These are phyloP conservation scores for Planiliza haematocheilus DNA, from an alignment of 2,113 vertebrate species.

Conservation along the genomic window DNA sequence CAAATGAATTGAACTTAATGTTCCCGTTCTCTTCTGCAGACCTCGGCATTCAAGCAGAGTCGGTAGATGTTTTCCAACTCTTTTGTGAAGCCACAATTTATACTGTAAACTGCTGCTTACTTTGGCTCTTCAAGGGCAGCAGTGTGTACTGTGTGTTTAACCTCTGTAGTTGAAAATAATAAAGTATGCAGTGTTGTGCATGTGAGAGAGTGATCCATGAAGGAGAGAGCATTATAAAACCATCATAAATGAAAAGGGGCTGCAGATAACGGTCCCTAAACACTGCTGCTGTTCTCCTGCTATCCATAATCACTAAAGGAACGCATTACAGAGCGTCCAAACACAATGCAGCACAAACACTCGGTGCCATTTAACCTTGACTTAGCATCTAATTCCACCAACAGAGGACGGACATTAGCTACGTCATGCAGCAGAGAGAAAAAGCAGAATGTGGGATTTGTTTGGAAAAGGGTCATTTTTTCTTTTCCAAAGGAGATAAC, in stretches of 20 bases:
- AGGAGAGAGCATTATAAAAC: slow-evolving; percentile 71
- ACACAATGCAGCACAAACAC: slow-evolving; percentile 49
- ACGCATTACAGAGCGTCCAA: slow-evolving; percentile 44
- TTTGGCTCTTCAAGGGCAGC: slow-evolving; percentile 51
- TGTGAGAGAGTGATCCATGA: slow-evolving; percentile 72
- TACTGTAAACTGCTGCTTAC: neutral
- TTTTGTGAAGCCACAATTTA: slow-evolving; percentile 27
- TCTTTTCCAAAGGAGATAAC: slow-evolving; percentile 4
- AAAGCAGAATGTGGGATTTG: slow-evolving; percentile 33
- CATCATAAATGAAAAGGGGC: slow-evolving; percentile 70
- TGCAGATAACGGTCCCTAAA: slow-evolving; percentile 66
- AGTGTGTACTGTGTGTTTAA: slow-evolving; percentile 54
- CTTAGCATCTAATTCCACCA: slow-evolving; percentile 54
- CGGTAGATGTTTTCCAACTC: slow-evolving; percentile 24
- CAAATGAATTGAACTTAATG: neutral
- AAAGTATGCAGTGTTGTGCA: slow-evolving; percentile 60
- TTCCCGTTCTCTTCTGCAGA: too few species aligned
- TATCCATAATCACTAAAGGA: slow-evolving; percentile 58
- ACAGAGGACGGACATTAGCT: slow-evolving; percentile 41
- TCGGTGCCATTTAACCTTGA: slow-evolving; percentile 61
- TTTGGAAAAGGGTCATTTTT: slow-evolving; percentile 24
- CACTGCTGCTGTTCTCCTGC: slow-evolving; percentile 45
- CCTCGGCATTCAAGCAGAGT: slow-evolving; percentile 27
- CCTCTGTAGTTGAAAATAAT: slow-evolving; percentile 67
- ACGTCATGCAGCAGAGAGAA: slow-evolving; percentile 36